Conservation (phyloP, 2,113 vertebrate genomes). For the Vulpes lagopus region DNA sequence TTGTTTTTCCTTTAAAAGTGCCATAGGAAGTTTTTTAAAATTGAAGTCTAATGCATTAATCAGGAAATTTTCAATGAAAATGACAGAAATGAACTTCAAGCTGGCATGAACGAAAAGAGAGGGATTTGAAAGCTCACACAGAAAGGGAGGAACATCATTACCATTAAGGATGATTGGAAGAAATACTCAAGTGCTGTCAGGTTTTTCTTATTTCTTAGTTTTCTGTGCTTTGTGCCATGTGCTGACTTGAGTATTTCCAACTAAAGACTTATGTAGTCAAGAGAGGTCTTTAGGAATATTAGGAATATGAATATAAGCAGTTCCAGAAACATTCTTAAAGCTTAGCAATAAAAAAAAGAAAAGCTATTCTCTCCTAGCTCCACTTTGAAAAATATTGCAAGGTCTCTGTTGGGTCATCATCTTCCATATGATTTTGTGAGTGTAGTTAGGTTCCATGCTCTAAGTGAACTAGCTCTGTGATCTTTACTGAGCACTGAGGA, state of each 20-base stretch:
- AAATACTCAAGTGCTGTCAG: background rate
- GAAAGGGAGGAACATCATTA: background rate
- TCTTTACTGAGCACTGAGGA: background rate
- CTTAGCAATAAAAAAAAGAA: background rate
- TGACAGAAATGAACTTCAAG: slow-evolving; percentile 16
- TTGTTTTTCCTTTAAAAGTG: background rate
- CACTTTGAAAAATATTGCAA: background rate
- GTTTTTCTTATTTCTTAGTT: background rate
- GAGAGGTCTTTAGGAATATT: background rate
- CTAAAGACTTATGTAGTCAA: background rate
- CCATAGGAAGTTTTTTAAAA: background rate
- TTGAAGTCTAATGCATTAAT: background rate
- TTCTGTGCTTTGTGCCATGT: background rate
- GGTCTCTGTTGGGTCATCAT: background rate
- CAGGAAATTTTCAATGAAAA: slow-evolving; percentile 11
- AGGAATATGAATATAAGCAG: background rate
- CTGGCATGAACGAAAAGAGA: background rate
- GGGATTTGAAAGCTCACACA: background rate
- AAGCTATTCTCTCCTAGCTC: background rate
- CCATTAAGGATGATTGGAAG: background rate
- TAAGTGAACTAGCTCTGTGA: background rate
- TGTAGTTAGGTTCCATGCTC: background rate
- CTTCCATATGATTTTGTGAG: background rate
- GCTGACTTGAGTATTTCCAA: background rate
- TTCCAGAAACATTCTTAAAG: background rate